phyloP scores from a whole-genome alignment of 2,888 invertebrate genomes.

The Philaethria dido region DNA sequence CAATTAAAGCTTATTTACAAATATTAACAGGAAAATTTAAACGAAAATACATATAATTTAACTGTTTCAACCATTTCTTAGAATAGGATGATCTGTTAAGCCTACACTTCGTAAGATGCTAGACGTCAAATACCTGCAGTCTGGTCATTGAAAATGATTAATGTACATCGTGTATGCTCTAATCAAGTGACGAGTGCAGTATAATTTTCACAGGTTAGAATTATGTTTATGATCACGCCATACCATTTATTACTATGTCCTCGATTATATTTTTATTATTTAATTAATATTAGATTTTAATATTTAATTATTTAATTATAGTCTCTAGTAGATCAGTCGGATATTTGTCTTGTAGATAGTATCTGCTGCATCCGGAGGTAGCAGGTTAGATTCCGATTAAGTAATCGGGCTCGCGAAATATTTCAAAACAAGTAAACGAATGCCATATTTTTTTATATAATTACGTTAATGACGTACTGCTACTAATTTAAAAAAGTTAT shows the following conservation, averaged over 20 bases:
- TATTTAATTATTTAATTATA: conserved; percentile 14
- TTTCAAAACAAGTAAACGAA: not conserved
- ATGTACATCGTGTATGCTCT: conserved; percentile 35
- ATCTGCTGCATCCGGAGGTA: not conserved
- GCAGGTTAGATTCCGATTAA: not conserved
- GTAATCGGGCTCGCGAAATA: not conserved
- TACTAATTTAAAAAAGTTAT: no score
- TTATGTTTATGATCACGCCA: conserved; percentile 25
- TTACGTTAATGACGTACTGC: no score
- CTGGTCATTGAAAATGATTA: conserved; percentile 33
- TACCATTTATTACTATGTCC: conserved; percentile 27
- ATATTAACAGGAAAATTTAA: conserved; percentile 19
- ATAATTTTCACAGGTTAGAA: conserved; percentile 33
- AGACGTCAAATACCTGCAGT: conserved; percentile 24
- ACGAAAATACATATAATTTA: conserved; percentile 1
- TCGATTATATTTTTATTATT: conserved; percentile 18
- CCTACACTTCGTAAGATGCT: conserved; percentile 16
- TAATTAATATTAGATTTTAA: conserved; percentile 13
- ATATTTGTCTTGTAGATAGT: not conserved
- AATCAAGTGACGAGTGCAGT: conserved; percentile 36
- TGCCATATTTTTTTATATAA: no score
- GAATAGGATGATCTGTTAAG: conserved; percentile 16
- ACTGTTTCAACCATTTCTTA: not conserved
- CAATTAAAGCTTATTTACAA: not conserved
- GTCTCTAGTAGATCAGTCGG: not conserved